These are phyloP conservation scores for Gymnogyps californianus DNA, from an alignment of 2,113 vertebrate genomes.

Conservation along the genomic window DNA sequence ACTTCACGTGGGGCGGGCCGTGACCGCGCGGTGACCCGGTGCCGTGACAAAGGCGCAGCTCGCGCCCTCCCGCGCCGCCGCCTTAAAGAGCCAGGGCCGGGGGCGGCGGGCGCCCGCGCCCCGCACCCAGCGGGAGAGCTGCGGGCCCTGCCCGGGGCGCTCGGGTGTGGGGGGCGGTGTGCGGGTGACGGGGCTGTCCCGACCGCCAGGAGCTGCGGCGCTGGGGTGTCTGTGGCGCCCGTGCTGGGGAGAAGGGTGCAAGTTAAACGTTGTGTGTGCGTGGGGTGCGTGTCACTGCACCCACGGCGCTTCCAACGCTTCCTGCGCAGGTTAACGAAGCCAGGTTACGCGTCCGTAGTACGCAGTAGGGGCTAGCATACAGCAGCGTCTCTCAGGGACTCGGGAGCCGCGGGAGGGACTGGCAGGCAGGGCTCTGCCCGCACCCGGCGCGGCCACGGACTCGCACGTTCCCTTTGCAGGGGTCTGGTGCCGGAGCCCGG, in stretches of 20 bases:
- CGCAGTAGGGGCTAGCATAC: fast-evolving
- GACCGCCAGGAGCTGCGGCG: background rate
- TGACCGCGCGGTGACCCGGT: slow-evolving; percentile 49
- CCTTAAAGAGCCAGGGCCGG: background rate
- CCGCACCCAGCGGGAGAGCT: fast-evolving
- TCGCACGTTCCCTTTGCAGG: background rate
- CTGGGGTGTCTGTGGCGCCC: too few species aligned
- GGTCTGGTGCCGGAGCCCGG: background rate
- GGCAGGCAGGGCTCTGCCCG: background rate
- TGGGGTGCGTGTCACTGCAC: background rate
- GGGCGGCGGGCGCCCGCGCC: background rate
- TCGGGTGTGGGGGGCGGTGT: too few species aligned
- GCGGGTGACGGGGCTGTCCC: background rate
- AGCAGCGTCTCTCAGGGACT: background rate
- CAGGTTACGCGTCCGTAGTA: fast-evolving
- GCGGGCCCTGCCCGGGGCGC: too few species aligned
- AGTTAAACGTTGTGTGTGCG: fast-evolving
- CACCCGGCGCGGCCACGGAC: too few species aligned
- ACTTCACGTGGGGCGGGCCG: slow-evolving; percentile 53
- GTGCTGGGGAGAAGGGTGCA: background rate
- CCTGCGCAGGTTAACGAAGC: background rate
- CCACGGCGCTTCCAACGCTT: background rate
- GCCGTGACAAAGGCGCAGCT: background rate
- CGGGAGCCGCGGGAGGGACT: background rate
- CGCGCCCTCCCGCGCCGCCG: background rate